Conservation (phyloP, 2,797 vertebrate genomes). For the Hipposideros larvatus region DNA sequence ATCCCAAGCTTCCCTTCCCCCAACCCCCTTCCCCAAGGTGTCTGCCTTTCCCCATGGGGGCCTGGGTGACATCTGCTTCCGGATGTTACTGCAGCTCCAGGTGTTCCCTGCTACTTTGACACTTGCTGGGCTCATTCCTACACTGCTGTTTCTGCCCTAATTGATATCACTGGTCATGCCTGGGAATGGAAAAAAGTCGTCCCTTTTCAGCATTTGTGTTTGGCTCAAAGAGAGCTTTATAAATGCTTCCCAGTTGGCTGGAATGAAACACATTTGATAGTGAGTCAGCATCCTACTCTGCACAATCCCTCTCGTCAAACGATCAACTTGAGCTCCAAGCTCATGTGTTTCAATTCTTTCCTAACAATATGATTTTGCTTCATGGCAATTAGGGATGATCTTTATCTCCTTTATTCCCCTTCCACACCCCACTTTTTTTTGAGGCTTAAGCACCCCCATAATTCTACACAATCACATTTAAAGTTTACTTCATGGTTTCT, state of each 20-base stretch:
- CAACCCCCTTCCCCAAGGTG: fast-evolving
- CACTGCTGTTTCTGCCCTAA: neutral
- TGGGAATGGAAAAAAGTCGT: neutral
- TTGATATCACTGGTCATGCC: neutral
- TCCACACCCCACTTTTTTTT: neutral
- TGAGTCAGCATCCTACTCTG: neutral
- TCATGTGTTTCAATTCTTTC: neutral
- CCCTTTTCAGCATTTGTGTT: neutral
- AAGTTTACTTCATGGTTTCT: neutral
- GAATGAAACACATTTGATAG: neutral
- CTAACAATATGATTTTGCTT: neutral
- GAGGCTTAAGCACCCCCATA: neutral
- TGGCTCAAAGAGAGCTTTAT: neutral
- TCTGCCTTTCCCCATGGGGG: neutral
- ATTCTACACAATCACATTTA: neutral
- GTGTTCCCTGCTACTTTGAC: neutral
- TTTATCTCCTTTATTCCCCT: neutral
- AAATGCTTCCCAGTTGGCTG: neutral
- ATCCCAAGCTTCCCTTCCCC: neutral
- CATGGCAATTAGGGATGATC: neutral
- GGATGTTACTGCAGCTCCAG: neutral
- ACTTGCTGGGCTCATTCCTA: neutral
- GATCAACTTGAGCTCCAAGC: neutral
- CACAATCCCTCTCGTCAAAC: neutral
- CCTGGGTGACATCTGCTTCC: neutral